Evolutionary conservation across 2,113 vertebrate species (phyloP).

Genomic region (Corythornis vintsioides): DNA sequence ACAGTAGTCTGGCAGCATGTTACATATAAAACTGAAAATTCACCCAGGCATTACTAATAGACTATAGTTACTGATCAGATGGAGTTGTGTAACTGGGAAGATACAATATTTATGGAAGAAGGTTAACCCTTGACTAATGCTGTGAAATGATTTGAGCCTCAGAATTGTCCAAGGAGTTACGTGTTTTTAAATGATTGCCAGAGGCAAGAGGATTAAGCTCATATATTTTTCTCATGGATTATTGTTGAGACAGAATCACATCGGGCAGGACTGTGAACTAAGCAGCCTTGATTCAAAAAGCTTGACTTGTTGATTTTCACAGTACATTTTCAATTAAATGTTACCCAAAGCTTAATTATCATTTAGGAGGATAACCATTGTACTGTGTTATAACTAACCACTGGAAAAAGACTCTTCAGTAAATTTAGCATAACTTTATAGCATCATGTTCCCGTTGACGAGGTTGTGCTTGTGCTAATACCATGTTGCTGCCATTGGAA

Average conservation of each 20-base stretch:
- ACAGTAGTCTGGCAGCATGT: background rate
- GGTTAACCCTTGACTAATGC: background rate
- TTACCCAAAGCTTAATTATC: slow-evolving; percentile 59
- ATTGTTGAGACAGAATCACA: slow-evolving; percentile 37
- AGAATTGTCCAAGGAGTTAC: background rate
- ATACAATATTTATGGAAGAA: background rate
- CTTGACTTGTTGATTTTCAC: slow-evolving; percentile 56
- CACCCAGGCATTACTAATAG: background rate
- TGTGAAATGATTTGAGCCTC: background rate
- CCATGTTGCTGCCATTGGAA: background rate
- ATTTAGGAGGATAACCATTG: slow-evolving; percentile 51
- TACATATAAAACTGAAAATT: background rate
- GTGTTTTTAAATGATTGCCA: background rate
- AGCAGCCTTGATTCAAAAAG: slow-evolving; percentile 28
- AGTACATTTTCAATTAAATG: slow-evolving; percentile 60
- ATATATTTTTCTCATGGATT: slow-evolving; percentile 36
- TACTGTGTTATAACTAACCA: slow-evolving; percentile 21
- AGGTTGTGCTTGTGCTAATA: background rate
- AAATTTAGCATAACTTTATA: slow-evolving; percentile 33
- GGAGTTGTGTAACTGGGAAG: background rate
- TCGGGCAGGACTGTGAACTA: background rate
- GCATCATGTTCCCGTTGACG: background rate
- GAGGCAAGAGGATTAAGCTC: slow-evolving; percentile 9
- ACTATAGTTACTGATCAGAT: background rate
- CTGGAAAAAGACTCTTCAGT: slow-evolving; percentile 8